Evolutionary conservation across 2,797 vertebrate species (phyloP), one percentile per base, ranked within the genome.

Genomic region (Melanotaenia pygmaea): DNA sequence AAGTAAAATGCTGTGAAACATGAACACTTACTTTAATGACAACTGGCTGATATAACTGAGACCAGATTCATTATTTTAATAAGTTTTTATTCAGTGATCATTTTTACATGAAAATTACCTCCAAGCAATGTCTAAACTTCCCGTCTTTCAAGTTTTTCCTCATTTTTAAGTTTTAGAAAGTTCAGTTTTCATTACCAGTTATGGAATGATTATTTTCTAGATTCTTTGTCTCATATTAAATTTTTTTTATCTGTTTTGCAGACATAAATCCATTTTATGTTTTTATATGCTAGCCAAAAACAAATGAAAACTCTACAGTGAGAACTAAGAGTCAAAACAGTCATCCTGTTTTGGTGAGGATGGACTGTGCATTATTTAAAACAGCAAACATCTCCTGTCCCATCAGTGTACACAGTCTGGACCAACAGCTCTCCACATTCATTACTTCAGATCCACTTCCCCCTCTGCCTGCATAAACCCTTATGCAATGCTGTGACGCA

Each of bases 401-500:
- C 74, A 53, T 71, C 45, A 14, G 38, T 20, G 58, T 54, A 65
- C 5, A 24, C 58, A 63, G 35, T 67, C 68, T 59, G 75, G 57
- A 54, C 75, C 7, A 16, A 51, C 24, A 28, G 66, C 79, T 71
- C 84, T 80, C 70, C 67, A 62, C 40, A 53, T 70, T 78, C 79
- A 74, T 85, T 59, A 75, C 84, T 81, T 79, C 77, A 82, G 59
- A 80, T 66, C 61, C 76, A 75, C 77, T 69, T 83, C 74, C 77
- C 13, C 74, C 54, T 71, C 66, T 26, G 79, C 69, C 79, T 74
- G 81, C 35, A 16, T 78, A 67, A 75, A 68, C 30, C 56, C 62
- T 92, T 91, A 91, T 82, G 85, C 64, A 92, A 92, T 50, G 16
- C 45, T 14, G 64, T 87, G 89, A 92, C 87, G 82, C 66, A 70